These are phyloP conservation scores for Alligator sinensis DNA, from an alignment of 2,113 vertebrate genomes.

Conservation along the genomic window DNA sequence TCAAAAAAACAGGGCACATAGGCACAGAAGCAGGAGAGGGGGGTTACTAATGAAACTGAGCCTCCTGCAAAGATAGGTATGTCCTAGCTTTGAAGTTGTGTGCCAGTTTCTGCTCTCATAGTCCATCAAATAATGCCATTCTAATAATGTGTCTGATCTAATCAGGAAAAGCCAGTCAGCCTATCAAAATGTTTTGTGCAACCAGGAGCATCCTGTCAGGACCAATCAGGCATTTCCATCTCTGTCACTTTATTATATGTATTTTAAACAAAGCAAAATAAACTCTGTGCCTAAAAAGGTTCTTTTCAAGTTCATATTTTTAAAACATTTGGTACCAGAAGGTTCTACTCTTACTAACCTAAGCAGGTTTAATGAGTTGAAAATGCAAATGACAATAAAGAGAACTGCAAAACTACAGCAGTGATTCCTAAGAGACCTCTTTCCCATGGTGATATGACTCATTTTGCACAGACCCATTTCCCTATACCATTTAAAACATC, in stretches of 20 bases:
- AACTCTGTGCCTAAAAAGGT: neutral
- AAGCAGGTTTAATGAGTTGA: neutral
- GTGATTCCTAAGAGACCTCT: rapidly evolving
- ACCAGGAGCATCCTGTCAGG: neutral
- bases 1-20: neutral
- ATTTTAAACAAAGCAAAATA: slow-evolving; percentile 21
- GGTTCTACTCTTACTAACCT: neutral
- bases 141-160: slow-evolving; percentile 40
- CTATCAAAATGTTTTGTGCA: slow-evolving; percentile 23
- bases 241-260: slow-evolving; percentile 1
- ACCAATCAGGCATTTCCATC: neutral
- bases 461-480: neutral
- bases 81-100: slow-evolving; percentile 5
- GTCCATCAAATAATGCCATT: slow-evolving; percentile 16
- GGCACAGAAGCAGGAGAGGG: neutral
- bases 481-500: neutral
- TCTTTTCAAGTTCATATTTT: neutral
- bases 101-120: neutral
- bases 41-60: neutral
- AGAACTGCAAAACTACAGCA: neutral
- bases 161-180: slow-evolving; percentile 1
- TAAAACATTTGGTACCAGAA: neutral
- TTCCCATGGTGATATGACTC: neutral
- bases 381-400: neutral
- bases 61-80: neutral